Conservation (phyloP, 1,140 invertebrate species). For the Brevipalpus yothersi region DNA sequence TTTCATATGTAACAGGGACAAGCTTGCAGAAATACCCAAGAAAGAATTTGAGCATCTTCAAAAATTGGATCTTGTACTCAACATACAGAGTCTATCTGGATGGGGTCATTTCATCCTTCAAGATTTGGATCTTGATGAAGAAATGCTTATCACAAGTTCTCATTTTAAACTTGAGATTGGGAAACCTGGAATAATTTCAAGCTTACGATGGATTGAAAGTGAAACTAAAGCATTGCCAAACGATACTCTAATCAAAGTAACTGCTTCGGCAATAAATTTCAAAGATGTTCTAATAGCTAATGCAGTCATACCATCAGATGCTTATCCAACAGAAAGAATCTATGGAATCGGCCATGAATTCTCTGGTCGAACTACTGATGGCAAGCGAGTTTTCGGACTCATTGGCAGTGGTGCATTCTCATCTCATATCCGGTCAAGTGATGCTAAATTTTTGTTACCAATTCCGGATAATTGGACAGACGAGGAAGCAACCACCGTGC, state of each 20-base stretch:
- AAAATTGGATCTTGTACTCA: too few relatives aligned
- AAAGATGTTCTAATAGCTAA: conserved; percentile 36
- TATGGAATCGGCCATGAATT: conserved; percentile 49
- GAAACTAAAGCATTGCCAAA: conserved; percentile 23
- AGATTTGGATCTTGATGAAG: background rate
- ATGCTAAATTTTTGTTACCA: conserved; percentile 16
- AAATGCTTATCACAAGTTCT: background rate
- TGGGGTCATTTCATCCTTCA: background rate
- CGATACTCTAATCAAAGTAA: conserved; percentile 39
- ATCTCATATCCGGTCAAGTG: background rate
- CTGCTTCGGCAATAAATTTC: conserved; percentile 15
- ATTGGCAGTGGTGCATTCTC: conserved; percentile 21
- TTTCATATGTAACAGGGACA: background rate
- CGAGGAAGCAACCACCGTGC: conserved; percentile 73
- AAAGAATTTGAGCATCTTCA: too few relatives aligned
- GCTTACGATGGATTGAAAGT: conserved; percentile 11
- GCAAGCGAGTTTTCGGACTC: conserved; percentile 73
- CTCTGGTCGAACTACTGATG: conserved; percentile 39
- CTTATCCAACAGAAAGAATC: conserved; percentile 30
- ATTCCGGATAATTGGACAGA: conserved; percentile 64
- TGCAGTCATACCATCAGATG: conserved; percentile 53
- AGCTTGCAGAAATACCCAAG: background rate
- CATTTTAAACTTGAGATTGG: background rate
- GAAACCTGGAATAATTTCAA: conserved; percentile 15
- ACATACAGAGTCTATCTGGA: too few relatives aligned